Base-by-base conservation (phyloP, 1,140 invertebrate species). In the Melipona quadrifasciata region DNA sequence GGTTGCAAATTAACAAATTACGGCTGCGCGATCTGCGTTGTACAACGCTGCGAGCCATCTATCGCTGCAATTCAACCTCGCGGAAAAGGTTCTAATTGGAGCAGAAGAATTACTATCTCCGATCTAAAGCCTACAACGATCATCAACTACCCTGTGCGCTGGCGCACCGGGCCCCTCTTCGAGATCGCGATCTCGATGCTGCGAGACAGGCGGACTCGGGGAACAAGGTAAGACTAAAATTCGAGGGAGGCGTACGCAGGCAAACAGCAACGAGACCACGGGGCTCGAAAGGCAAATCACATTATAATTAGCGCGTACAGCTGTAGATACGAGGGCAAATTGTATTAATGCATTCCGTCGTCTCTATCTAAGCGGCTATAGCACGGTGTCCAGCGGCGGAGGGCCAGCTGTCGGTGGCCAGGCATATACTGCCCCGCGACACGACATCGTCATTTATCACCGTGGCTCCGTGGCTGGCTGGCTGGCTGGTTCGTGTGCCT, bases 391-490 rank as follows among this genome's bases (percentile, higher is more conserved):
- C 80, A 87, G 88, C 91, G 91, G 87, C 89, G 81, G 85, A 88
- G 86, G 89, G 89, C 39, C 92, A 93, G 92, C 92, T 93, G 92
- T 92, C 91, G 74, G 55, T 76, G 91, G 87, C 80, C 82, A 86
- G 88, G 77, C 86, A 86, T 90, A 91, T 92, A 92, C 90, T 92
- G 90, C 90, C 89, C 75, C 64, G 90, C 88, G 91, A 92, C 92
- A 92, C 91, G 93, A 92, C 89, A 92, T 86, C 89, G 84, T 93
- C 91, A 93, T 93, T 93, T 91, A 93, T 93, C 91, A 93, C 88
- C 87, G 67, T 53, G n/a, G 77, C 75, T 57, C 14, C 58, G 89
- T 17, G 64, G 83, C 85, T 31, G 12, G 39, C 6, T 39, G 39
- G 39, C 39, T 39, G 39, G 39, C 8, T 24, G 67, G 65, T 76